Percentiles rank a stretch among this genome's conserved stretches.
phyloP scores from a whole-genome alignment of 1,140 invertebrate genomes.

The Drosophila ercepeae region DNA sequence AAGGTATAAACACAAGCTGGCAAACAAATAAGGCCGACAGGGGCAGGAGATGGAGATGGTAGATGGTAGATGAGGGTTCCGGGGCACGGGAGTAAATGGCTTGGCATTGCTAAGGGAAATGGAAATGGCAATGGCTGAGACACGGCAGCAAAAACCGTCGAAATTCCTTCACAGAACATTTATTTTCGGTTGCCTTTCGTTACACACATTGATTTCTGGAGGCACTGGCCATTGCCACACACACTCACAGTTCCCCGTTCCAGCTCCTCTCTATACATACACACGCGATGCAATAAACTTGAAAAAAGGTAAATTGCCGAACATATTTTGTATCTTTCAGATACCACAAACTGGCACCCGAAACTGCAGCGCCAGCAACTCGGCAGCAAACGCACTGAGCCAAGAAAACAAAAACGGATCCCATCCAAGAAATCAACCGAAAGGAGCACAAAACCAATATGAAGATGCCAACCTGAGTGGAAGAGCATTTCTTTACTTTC shows the following conservation, averaged over 20 bases:
- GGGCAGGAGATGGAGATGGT: conserved; percentile 5
- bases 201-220: conserved; percentile 80
- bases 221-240: conserved; percentile 32
- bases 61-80: not conserved
- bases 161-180: conserved; percentile 83
- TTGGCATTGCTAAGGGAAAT: conserved; percentile 48
- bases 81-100: conserved; percentile 48
- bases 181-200: conserved; percentile 81
- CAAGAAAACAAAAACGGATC: conserved; percentile 30
- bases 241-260: not conserved
- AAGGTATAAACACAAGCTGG: conserved; percentile 75
- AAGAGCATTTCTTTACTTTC: conserved; percentile 27
- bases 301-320: conserved; percentile 69
- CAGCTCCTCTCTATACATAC: conserved; percentile 3
- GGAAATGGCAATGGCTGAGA: conserved; percentile 35
- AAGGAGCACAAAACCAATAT: conserved; percentile 40
- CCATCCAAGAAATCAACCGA: conserved; percentile 22
- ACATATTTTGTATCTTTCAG: conserved; percentile 66
- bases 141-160: conserved; percentile 68
- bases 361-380: conserved; percentile 42
- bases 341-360: conserved; percentile 51
- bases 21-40: conserved; percentile 67
- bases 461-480: conserved; percentile 46
- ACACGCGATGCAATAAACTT: conserved; percentile 68
- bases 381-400: conserved; percentile 21